Percentiles rank a stretch among this genome's conserved stretches.
Conservation (phyloP, 2,113 vertebrate genomes). For the Nerophis ophidion region DNA sequence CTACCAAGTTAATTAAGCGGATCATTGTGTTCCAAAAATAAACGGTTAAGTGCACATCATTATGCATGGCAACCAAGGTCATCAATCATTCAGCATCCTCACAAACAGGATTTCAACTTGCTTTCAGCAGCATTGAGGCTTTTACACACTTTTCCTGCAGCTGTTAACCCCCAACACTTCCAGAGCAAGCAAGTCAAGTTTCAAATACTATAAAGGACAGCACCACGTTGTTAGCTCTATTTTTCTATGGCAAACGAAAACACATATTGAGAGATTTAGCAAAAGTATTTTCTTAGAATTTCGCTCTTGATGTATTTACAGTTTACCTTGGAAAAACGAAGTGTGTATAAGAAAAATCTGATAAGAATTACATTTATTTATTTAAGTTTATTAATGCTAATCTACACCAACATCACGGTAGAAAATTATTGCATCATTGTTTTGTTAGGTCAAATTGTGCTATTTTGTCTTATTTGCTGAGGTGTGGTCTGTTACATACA, state of each 20-base stretch:
- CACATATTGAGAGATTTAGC: neutral
- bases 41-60: constrained; percentile 50
- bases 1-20: constrained; percentile 56
- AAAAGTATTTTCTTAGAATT: no score
- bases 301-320: no score
- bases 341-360: no score
- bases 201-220: constrained; percentile 22
- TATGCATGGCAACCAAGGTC: constrained; percentile 54
- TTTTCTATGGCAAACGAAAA: neutral
- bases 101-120: constrained; percentile 33
- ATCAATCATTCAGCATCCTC: constrained; percentile 43
- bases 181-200: constrained; percentile 12
- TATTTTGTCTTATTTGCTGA: no score
- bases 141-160: constrained; percentile 28
- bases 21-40: constrained; percentile 57
- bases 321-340: no score
- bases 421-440: no score
- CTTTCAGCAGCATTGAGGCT: constrained; percentile 20
- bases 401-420: no score
- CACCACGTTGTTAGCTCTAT: constrained; percentile 1
- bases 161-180: constrained; percentile 27
- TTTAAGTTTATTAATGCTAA: no score
- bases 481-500: no score
- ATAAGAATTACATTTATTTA: no score
- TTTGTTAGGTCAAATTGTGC: no score